Conservation (phyloP, 2,888 invertebrate genomes). For the Ochropleura plecta region DNA sequence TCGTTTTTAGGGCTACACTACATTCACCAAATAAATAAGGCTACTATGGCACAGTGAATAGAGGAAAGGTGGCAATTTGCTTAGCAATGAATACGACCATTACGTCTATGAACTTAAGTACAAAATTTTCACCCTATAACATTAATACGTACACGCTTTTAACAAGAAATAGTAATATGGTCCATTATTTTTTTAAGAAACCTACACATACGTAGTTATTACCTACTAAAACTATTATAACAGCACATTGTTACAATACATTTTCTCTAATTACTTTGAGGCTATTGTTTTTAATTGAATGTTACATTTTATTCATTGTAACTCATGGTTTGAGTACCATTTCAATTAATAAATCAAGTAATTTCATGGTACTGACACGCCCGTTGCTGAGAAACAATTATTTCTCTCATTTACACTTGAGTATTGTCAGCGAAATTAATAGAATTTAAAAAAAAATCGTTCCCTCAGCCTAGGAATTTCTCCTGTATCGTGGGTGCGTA, state of each 20-base stretch:
- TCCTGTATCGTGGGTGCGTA: too few relatives aligned
- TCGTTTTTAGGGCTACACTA: too few relatives aligned
- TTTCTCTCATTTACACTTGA: background rate
- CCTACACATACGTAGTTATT: background rate
- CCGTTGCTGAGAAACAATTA: background rate
- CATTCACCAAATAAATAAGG: background rate
- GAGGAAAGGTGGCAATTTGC: background rate
- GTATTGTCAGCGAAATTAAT: background rate
- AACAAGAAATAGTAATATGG: background rate
- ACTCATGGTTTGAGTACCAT: background rate
- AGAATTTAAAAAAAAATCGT: too few relatives aligned
- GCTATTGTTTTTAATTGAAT: background rate
- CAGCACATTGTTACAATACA: slow-evolving; percentile 1
- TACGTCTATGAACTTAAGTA: background rate
- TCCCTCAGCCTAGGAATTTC: too few relatives aligned
- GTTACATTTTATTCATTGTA: background rate
- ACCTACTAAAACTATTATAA: background rate
- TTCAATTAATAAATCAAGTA: background rate
- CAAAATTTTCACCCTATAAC: background rate
- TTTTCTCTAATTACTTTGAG: slow-evolving; percentile 1
- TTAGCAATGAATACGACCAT: background rate
- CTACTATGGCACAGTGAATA: background rate
- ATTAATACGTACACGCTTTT: background rate
- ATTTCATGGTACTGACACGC: background rate
- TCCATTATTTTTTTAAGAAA: slow-evolving; percentile 14